Conservation (phyloP, 2,797 vertebrate species). For the Macrochelys suwanniensis region DNA sequence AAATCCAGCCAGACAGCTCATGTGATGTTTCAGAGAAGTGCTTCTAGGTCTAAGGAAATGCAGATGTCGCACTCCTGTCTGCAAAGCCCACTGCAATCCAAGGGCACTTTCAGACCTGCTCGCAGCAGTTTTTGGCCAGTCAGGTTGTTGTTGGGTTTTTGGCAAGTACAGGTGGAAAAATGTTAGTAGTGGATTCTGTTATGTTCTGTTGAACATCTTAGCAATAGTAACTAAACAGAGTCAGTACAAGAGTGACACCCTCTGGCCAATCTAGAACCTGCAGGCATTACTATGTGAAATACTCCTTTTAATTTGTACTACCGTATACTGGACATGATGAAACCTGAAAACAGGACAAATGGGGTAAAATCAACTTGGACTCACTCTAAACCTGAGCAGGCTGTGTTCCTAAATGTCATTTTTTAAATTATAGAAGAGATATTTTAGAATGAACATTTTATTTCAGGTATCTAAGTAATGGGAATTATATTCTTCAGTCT, state of each 20-base stretch:
- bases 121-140: constrained; percentile 31
- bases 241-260: constrained; percentile 71
- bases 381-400: neutral
- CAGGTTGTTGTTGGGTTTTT: fast-evolving
- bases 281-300: neutral
- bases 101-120: constrained; percentile 25
- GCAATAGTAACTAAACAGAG: neutral
- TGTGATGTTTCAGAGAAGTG: neutral
- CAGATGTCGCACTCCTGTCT: constrained; percentile 40
- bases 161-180: constrained; percentile 12
- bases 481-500: neutral
- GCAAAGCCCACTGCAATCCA: constrained; percentile 27
- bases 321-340: neutral
- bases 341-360: neutral
- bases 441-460: neutral
- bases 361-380: neutral
- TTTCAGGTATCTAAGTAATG: neutral
- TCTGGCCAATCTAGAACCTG: constrained; percentile 35
- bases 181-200: constrained; percentile 1
- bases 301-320: neutral
- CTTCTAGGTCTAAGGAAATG: constrained; percentile 9
- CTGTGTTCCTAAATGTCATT: neutral
- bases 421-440: neutral
- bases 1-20: constrained; percentile 6
- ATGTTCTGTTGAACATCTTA: neutral